Percentiles rank a stretch among this genome's conserved stretches.
Conservation (phyloP, 2,888 invertebrate genomes). For the Microctonus brassicae region DNA sequence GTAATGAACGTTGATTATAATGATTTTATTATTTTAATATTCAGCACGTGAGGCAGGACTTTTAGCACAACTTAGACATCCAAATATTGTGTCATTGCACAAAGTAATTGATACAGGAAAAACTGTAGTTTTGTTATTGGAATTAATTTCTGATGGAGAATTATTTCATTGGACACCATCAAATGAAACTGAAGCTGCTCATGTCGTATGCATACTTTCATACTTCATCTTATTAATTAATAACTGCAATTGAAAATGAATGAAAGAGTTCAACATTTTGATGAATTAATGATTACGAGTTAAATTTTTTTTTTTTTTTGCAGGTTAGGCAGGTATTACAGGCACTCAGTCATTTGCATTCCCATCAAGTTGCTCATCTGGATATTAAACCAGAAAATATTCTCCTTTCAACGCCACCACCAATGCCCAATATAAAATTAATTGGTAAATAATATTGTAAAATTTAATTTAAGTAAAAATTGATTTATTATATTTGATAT, state of each 20-base stretch:
- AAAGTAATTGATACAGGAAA: slow-evolving; percentile 75
- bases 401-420: slow-evolving; percentile 71
- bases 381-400: slow-evolving; percentile 81
- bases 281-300: too few relatives aligned
- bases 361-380: slow-evolving; percentile 75
- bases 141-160: slow-evolving; percentile 78
- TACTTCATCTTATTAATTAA: too few relatives aligned
- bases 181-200: slow-evolving; percentile 74
- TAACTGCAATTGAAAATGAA: too few relatives aligned
- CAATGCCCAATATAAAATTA: slow-evolving; percentile 73
- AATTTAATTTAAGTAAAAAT: background rate
- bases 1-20: background rate
- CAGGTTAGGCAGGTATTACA: slow-evolving; percentile 74
- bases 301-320: too few relatives aligned
- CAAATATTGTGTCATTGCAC: slow-evolving; percentile 75
- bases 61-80: slow-evolving; percentile 73
- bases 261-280: slow-evolving; percentile 3
- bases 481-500: too few relatives aligned
- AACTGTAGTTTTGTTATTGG: slow-evolving; percentile 75
- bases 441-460: slow-evolving; percentile 65
- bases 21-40: slow-evolving; percentile 28
- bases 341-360: slow-evolving; percentile 76
- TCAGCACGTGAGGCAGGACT: slow-evolving; percentile 73
- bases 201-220: slow-evolving; percentile 70
- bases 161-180: slow-evolving; percentile 74